These are phyloP conservation scores for Sebastes alutus DNA, from an alignment of 2,797 vertebrate species.

Conservation along the genomic window DNA sequence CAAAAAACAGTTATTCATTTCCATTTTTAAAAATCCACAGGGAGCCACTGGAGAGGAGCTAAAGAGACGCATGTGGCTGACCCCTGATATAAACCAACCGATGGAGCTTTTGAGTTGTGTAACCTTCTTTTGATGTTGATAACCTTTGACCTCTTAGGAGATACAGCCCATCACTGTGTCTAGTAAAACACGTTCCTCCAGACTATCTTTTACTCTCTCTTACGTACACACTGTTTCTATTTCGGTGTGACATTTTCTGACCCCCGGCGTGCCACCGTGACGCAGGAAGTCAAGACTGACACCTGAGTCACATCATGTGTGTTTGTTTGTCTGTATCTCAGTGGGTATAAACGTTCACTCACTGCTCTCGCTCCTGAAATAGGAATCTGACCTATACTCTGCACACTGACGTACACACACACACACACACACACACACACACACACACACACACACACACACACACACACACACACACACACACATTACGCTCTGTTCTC, in stretches of 20 bases:
- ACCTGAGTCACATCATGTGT: constrained; percentile 11
- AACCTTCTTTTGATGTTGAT: background rate
- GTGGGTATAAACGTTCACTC: background rate
- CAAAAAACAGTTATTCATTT: too few relatives aligned
- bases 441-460: background rate
- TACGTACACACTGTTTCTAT: constrained; percentile 16
- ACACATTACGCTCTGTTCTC: background rate
- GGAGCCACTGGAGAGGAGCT: too few relatives aligned
- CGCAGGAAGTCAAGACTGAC: constrained; percentile 44
- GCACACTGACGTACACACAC: background rate
- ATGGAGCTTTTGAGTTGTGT: background rate
- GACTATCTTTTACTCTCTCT: background rate
- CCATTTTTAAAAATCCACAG: too few relatives aligned
- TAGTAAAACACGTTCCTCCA: background rate
- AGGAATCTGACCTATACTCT: constrained; percentile 25
- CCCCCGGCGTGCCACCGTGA: background rate
- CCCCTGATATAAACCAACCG: background rate
- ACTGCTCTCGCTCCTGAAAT: constrained; percentile 20
- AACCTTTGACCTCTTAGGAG: background rate
- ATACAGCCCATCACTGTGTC: background rate
- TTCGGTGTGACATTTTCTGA: constrained; percentile 45
- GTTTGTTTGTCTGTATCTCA: background rate
- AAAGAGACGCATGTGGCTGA: rapidly evolving
- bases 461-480: background rate
- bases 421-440: background rate